These are phyloP conservation scores for Agriopis aurantiaria DNA, from an alignment of 2,888 invertebrate genomes.

Conservation along the genomic window DNA sequence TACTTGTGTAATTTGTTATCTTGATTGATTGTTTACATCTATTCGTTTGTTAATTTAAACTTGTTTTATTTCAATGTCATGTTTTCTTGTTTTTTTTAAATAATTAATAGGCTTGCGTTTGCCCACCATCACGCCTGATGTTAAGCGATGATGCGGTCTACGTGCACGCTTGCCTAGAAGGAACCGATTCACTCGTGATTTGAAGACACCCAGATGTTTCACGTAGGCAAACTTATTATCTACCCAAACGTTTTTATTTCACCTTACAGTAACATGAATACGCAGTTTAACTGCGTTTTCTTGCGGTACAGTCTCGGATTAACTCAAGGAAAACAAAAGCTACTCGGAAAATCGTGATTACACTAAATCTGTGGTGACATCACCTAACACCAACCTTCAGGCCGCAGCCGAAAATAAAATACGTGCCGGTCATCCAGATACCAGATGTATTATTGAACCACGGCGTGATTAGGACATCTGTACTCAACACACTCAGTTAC, in stretches of 20 bases:
- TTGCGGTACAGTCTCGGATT: background rate
- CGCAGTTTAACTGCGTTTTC: background rate
- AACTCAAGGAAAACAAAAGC: constrained; percentile 27
- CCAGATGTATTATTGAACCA: constrained; percentile 38
- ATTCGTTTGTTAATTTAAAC: too few species aligned
- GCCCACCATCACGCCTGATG: too few species aligned
- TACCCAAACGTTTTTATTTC: background rate
- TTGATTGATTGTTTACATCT: too few species aligned
- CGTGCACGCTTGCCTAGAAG: too few species aligned
- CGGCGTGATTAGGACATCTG: constrained; percentile 7
- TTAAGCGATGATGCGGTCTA: too few species aligned
- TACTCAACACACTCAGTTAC: background rate
- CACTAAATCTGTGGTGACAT: constrained; percentile 58
- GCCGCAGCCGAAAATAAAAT: constrained; percentile 60
- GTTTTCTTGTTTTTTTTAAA: too few species aligned
- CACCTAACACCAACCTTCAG: constrained; percentile 57
- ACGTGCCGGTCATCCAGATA: constrained; percentile 38
- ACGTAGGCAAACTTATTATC: background rate
- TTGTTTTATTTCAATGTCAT: too few species aligned
- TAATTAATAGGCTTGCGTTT: too few species aligned
- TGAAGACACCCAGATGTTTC: too few species aligned
- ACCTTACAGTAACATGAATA: background rate
- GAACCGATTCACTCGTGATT: too few species aligned
- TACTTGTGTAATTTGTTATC: too few species aligned
- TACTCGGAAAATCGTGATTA: constrained; percentile 31